Evolutionary conservation across 2,113 vertebrate species (phyloP).

Genomic region (Epinephelus moara): DNA sequence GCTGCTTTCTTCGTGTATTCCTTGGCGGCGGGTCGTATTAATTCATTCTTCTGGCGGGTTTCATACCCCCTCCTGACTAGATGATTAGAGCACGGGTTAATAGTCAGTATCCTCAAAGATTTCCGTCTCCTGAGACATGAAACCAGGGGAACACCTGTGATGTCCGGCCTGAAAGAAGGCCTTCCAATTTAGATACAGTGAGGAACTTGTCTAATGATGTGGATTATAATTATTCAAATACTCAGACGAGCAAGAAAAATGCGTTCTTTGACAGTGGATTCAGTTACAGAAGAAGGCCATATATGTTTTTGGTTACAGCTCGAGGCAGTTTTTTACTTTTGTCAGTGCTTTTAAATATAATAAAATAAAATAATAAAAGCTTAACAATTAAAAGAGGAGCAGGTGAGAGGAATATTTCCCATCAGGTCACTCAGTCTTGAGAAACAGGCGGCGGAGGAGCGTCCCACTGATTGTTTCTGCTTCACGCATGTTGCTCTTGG

Average conservation of each 20-base stretch:
- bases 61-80: constrained; percentile 74
- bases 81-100: constrained; percentile 83
- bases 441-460: constrained; percentile 74
- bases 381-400: constrained; percentile 48
- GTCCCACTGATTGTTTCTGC: constrained; percentile 78
- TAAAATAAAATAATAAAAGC: background rate
- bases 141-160: constrained; percentile 81
- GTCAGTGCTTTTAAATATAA: constrained; percentile 4
- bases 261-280: constrained; percentile 58
- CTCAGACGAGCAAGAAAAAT: constrained; percentile 44
- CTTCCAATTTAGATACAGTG: constrained; percentile 75
- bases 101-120: constrained; percentile 82
- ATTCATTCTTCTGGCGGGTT: constrained; percentile 78
- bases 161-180: constrained; percentile 76
- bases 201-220: constrained; percentile 75
- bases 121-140: constrained; percentile 72
- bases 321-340: constrained; percentile 19
- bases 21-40: constrained; percentile 73
- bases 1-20: constrained; percentile 74
- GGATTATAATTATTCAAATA: constrained; percentile 74
- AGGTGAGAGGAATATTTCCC: constrained; percentile 60
- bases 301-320: constrained; percentile 39
- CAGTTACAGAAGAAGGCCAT: constrained; percentile 23
- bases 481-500: constrained; percentile 82
- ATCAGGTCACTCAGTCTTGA: constrained; percentile 70